Evolutionary conservation across 2,113 vertebrate genomes (phyloP), one percentile per base, ranked within the genome.

Genomic region (Hemiprocne comata): DNA sequence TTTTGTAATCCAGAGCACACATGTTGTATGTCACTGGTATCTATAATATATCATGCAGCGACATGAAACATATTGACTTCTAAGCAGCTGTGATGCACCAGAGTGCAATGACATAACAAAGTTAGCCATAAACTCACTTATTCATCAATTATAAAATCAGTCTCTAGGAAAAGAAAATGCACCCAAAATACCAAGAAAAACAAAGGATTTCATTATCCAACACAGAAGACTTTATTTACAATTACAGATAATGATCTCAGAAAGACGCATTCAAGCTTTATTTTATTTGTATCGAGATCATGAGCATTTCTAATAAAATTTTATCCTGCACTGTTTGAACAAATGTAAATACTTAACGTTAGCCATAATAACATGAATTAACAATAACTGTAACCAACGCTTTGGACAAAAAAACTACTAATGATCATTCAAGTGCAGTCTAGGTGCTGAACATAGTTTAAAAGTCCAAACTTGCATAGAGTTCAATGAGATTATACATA

Each of bases 211-310:
- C 2, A 34, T 73, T 94, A 82, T 88, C n/a, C 77, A 76, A 85
- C 77, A 82, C 17, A 13, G 34, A 69, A 73, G n/a, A 29, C 14
- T 96, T 97, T 90, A 92, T 95, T 96, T 94, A 92, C 91, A 96
- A 67, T 87, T 89, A 92, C 23, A 92, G 81, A 92, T 62, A 64
- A 62, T 7, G 4, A 55, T 82, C 85, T 87, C 64, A 86, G 67
- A 84, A 62, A 46, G 7, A 53, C 84, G 3, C 54, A 21, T 36
- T 71, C 46, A 26, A 90, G 24, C 17, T 93, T 89, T 73, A 48
- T 82, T 89, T 93, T 76, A 26, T 82, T 77, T 67, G 7, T 31
- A 67, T 83, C 83, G 16, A 64, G 34, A 51, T 91, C 29, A 51
- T 74, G 55, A 62, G 64, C 2, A 17, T 78, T 87, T 88, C 40